phyloP scores from a whole-genome alignment of 2,113 vertebrate species.

The Labeo catla region DNA sequence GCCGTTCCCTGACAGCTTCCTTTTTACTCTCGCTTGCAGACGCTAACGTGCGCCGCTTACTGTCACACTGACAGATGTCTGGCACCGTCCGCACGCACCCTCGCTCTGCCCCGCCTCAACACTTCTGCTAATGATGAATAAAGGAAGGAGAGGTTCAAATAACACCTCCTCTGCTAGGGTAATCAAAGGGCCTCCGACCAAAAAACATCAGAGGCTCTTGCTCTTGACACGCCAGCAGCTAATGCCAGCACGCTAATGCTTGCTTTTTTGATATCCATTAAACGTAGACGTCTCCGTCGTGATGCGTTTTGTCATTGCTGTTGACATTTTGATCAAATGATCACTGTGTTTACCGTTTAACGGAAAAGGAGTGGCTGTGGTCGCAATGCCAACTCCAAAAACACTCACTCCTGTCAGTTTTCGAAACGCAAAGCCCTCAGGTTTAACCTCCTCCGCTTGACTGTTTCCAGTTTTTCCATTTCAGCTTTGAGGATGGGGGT shows the following conservation, averaged over 20 bases:
- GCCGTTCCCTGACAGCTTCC: slow-evolving; percentile 66
- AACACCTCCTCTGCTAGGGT: slow-evolving; percentile 60
- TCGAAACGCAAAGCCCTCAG: slow-evolving; percentile 31
- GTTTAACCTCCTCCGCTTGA: slow-evolving; percentile 36
- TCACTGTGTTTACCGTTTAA: slow-evolving; percentile 49
- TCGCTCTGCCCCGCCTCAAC: slow-evolving; percentile 58
- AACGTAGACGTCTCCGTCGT: slow-evolving; percentile 42
- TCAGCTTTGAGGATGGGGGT: slow-evolving; percentile 23
- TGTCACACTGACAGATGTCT: slow-evolving; percentile 58
- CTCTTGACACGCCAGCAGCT: slow-evolving; percentile 52
- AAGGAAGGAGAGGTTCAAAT: slow-evolving; percentile 66
- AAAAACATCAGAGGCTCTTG: slow-evolving; percentile 47
- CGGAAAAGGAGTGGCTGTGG: slow-evolving; percentile 21
- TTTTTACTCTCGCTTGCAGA: slow-evolving; percentile 69
- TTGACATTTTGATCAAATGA: slow-evolving; percentile 49
- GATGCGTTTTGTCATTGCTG: slow-evolving; percentile 47
- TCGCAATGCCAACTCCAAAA: slow-evolving; percentile 4
- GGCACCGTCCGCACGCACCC: slow-evolving; percentile 53
- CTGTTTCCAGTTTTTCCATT: slow-evolving; percentile 2
- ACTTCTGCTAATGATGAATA: slow-evolving; percentile 54
- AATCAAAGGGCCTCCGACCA: slow-evolving; percentile 59
- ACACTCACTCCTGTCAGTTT: slow-evolving; percentile 32
- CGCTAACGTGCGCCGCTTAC: slow-evolving; percentile 61
- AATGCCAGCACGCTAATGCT: slow-evolving; percentile 55
- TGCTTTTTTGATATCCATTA: slow-evolving; percentile 48